phyloP scores from a whole-genome alignment of 1,140 invertebrate species.

The Wasmannia auropunctata region DNA sequence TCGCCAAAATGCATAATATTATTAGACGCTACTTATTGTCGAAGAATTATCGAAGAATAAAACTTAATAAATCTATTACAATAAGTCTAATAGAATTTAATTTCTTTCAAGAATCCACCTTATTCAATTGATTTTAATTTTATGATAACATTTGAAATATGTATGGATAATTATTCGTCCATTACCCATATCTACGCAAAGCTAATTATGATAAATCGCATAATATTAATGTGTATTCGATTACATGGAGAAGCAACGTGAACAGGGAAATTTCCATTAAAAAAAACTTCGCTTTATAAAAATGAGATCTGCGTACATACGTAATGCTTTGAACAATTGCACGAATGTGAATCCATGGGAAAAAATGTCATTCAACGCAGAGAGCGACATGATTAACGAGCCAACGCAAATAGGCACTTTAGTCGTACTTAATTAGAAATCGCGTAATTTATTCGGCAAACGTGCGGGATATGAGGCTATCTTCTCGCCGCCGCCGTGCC shows the following conservation, averaged over 20 bases:
- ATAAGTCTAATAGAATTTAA: neutral
- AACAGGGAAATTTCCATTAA: neutral
- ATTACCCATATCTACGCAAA: neutral
- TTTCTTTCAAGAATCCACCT: neutral
- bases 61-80: neutral
- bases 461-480: conserved; percentile 42
- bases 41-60: neutral
- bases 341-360: conserved; percentile 32
- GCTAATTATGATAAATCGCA: neutral
- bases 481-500: neutral
- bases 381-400: conserved; percentile 68
- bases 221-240: neutral
- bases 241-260: neutral
- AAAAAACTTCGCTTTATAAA: neutral
- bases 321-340: conserved; percentile 33
- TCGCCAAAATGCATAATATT: neutral
- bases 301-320: conserved; percentile 34
- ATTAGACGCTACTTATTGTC: conserved; percentile 6
- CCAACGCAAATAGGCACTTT: conserved; percentile 66
- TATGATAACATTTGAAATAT: neutral
- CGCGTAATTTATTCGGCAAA: conserved; percentile 68
- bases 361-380: conserved; percentile 58
- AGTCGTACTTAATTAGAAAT: conserved; percentile 72
- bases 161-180: neutral
- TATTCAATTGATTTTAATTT: neutral